These are phyloP conservation scores for Denticeps clupeoides DNA, from an alignment of 2,797 vertebrate species.

Conservation along the genomic window DNA sequence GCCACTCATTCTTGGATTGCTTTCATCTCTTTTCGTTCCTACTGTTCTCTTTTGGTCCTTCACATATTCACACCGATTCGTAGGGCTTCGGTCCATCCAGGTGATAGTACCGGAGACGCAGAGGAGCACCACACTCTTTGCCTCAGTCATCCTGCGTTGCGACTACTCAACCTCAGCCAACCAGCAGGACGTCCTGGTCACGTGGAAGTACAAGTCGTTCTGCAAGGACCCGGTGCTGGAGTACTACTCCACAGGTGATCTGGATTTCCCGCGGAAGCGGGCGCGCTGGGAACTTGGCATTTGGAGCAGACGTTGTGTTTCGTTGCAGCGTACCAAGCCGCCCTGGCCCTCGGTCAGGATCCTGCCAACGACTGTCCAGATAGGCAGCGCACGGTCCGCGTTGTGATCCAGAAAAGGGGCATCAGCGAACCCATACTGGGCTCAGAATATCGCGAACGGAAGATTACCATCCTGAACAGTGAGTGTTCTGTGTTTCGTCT, in stretches of 20 bases:
- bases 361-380: conserved; percentile 81
- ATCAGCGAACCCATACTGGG: conserved; percentile 69
- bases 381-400: conserved; percentile 68
- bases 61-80: background rate
- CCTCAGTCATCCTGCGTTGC: conserved; percentile 68
- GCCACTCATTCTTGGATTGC: too few relatives aligned
- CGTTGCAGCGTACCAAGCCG: conserved; percentile 75
- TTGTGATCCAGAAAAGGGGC: conserved; percentile 75
- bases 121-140: conserved; percentile 58
- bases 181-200: conserved; percentile 75
- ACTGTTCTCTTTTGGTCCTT: background rate
- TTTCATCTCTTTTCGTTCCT: too few relatives aligned
- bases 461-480: conserved; percentile 84
- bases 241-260: conserved; percentile 76
- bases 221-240: conserved; percentile 91
- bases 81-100: conserved; percentile 56
- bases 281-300: too few relatives aligned
- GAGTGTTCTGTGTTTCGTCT: too few relatives aligned
- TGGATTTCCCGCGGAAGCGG: background rate
- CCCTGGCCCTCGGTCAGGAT: conserved; percentile 73
- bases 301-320: too few relatives aligned
- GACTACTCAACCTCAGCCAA: conserved; percentile 82
- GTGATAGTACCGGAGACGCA: conserved; percentile 50
- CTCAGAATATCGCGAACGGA: conserved; percentile 74
- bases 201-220: conserved; percentile 88